Conservation (phyloP, 2,888 invertebrate species). For the Drosophila mimica region DNA sequence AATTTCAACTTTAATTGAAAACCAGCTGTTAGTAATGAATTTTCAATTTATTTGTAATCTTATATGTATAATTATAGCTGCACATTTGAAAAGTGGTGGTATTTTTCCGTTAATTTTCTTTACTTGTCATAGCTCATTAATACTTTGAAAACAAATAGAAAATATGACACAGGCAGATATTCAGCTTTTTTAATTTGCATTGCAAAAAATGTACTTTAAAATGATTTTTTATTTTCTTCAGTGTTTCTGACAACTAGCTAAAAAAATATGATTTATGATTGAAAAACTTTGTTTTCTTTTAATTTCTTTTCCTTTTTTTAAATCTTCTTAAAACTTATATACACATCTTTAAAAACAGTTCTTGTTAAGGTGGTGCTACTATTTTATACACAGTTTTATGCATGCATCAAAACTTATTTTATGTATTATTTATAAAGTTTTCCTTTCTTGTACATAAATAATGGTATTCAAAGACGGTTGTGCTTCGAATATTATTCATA, state of each 20-base stretch:
- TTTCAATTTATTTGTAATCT: background rate
- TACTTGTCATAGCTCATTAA: background rate
- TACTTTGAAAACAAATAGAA: background rate
- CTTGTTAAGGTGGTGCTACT: background rate
- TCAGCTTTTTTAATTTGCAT: accelerated
- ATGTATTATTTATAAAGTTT: background rate
- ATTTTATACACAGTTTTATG: background rate
- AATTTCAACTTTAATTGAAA: background rate
- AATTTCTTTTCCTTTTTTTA: background rate
- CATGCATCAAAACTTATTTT: background rate
- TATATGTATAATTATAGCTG: background rate
- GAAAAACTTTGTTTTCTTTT: too few relatives aligned
- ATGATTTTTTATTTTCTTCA: background rate
- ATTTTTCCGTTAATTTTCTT: background rate
- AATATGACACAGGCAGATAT: background rate
- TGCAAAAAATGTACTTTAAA: background rate
- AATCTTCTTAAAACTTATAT: background rate
- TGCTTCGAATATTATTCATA: background rate
- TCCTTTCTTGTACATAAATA: background rate
- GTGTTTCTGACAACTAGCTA: background rate
- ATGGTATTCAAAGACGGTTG: background rate
- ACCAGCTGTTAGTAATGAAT: background rate
- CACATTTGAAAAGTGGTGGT: background rate
- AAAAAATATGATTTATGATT: background rate
- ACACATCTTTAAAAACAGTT: background rate